Evolutionary conservation across 2,113 vertebrate species (phyloP).

Genomic region (Patagioenas fasciata): DNA sequence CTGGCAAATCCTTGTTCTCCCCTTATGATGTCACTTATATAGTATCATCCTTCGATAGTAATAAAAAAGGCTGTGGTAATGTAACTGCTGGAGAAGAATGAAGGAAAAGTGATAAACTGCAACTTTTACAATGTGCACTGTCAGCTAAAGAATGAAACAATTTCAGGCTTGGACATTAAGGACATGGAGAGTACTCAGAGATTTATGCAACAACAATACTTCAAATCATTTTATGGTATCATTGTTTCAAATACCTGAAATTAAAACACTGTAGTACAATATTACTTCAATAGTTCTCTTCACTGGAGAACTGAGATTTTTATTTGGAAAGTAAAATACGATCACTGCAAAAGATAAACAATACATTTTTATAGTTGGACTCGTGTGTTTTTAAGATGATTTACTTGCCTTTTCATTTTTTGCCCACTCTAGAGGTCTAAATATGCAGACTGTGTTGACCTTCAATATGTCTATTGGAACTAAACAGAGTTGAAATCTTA

Average conservation of each 20-base stretch:
- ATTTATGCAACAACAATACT: slow-evolving; percentile 12
- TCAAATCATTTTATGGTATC: slow-evolving; percentile 31
- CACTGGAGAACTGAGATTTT: not conserved
- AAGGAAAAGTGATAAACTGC: slow-evolving; percentile 40
- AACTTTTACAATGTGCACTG: slow-evolving; percentile 45
- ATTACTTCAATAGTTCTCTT: slow-evolving; percentile 8
- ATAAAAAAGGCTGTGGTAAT: slow-evolving; percentile 18
- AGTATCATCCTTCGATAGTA: not conserved
- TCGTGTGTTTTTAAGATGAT: slow-evolving; percentile 17
- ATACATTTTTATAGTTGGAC: not conserved
- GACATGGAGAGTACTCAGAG: not conserved
- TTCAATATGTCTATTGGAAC: not conserved
- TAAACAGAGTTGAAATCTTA: not conserved
- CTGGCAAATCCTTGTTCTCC: not conserved
- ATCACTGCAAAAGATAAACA: not conserved
- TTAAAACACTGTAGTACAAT: slow-evolving; percentile 6
- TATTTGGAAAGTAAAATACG: slow-evolving; percentile 10
- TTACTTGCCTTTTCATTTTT: not conserved
- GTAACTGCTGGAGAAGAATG: slow-evolving; percentile 13
- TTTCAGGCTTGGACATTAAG: slow-evolving; percentile 41
- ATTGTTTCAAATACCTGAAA: slow-evolving; percentile 41
- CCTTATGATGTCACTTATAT: slow-evolving; percentile 1
- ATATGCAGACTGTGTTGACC: not conserved
- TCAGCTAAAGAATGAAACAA: slow-evolving; percentile 62
- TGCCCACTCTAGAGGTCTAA: not conserved